Base-by-base conservation (phyloP, 1,140 invertebrate genomes). In the Sinella curviseta region DNA sequence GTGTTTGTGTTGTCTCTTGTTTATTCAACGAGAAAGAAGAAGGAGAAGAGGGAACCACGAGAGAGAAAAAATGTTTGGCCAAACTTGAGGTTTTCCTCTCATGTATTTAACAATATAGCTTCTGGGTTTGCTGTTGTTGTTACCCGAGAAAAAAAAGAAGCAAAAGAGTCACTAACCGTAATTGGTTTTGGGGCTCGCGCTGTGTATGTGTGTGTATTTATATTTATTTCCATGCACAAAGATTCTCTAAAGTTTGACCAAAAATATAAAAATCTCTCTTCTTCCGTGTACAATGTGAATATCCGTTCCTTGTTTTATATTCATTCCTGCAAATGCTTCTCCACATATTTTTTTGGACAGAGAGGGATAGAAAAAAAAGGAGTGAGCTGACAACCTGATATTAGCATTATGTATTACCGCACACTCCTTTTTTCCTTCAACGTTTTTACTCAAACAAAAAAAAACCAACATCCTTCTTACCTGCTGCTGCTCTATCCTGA, bases 301-400 rank as follows among this genome's bases (percentile, higher is more conserved):
- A n/a, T n/a, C n/a, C n/a, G n/a, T n/a, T n/a, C 57, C 24, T 8
- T 60, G 3, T 60, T n/a, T 60, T 26, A 16, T 26, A 26, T 26
- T 60, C 24, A 8, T 14, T 17, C 57, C 57, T 20, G n/a, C 39
- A 48, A 48, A 14, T 65, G 14, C 14, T 65, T 17, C 57, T 14
- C 57, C 14, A n/a, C 4, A 4, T 65, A 65, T 26, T 20, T 48
- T 8, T 48, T 20, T 48, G 39, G 39, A 48, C 39, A 48, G 20
- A 48, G 8, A 48, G 39, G 26, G 4, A 30, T 12, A 14, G 31
- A 2, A 4, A 30, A 70, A 33, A 70, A 70, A 70, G 65, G 8
- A 33, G 65, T 70, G n/a, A 70, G 65, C 65, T 70, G 65, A 70
- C 65, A 70, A 70, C 65, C 65, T 70, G 31, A 70, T 70, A 70